Evolutionary conservation across 2,797 vertebrate species (phyloP).

Genomic region (Trachops cirrhosus): DNA sequence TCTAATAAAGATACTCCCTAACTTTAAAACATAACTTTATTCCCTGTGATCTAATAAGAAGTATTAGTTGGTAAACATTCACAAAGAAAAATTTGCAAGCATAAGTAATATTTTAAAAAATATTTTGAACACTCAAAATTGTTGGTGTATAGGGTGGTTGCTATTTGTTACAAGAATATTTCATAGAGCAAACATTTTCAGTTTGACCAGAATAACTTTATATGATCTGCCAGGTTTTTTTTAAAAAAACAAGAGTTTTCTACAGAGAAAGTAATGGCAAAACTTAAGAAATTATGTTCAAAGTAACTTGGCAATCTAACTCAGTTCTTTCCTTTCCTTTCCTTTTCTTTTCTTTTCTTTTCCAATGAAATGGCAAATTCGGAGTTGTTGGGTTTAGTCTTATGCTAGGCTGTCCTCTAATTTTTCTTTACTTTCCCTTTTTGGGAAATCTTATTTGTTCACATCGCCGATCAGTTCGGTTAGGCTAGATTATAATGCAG

Average conservation of each 20-base stretch:
- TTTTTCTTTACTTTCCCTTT: neutral
- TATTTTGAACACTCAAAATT: neutral
- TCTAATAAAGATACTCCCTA: neutral
- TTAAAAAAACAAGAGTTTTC: neutral
- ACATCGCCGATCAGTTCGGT: neutral
- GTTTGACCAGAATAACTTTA: neutral
- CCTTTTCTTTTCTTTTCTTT: neutral
- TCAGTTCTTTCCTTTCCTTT: neutral
- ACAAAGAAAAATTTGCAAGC: neutral
- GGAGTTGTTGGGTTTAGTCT: neutral
- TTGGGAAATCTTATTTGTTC: neutral
- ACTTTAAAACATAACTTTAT: neutral
- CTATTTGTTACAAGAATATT: neutral
- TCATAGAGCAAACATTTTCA: neutral
- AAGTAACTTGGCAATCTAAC: neutral
- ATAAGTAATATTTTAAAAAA: neutral
- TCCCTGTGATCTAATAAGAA: neutral
- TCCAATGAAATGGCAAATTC: neutral
- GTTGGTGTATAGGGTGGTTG: neutral
- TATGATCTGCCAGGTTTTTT: neutral
- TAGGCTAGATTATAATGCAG: neutral
- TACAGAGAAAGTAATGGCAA: neutral
- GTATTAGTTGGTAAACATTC: neutral
- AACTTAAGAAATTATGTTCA: neutral
- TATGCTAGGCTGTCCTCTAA: neutral